phyloP scores from a whole-genome alignment of 2,888 invertebrate genomes.

The Drosophila helvetica region DNA sequence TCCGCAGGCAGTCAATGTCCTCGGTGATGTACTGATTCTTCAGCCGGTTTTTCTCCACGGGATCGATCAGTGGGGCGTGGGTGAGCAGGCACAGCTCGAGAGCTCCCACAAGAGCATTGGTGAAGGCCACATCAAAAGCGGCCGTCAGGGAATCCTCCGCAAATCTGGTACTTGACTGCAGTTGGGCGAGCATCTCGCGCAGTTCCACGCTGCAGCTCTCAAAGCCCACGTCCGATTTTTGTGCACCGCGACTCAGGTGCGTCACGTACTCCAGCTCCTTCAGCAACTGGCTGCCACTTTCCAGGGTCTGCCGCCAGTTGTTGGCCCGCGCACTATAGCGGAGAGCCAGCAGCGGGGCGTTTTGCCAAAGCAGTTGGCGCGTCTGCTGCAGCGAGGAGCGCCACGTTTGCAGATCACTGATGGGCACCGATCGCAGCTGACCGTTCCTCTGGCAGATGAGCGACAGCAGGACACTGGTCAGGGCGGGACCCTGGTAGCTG shows the following conservation, averaged over 20 bases:
- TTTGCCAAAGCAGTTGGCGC: slow-evolving; percentile 86
- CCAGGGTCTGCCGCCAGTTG: slow-evolving; percentile 45
- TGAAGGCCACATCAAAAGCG: slow-evolving; percentile 59
- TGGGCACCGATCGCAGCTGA: slow-evolving; percentile 73
- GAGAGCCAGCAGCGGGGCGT: slow-evolving; percentile 70
- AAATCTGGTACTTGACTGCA: slow-evolving; percentile 16
- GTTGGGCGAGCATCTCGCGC: slow-evolving; percentile 39
- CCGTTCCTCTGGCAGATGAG: slow-evolving; percentile 76
- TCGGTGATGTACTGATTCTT: slow-evolving; percentile 89
- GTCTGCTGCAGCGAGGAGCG: slow-evolving; percentile 74
- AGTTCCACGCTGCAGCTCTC: slow-evolving; percentile 53
- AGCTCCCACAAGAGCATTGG: slow-evolving; percentile 84
- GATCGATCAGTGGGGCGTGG: slow-evolving; percentile 90
- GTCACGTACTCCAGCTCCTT: slow-evolving; percentile 75
- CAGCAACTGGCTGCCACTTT: slow-evolving; percentile 68
- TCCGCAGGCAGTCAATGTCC: slow-evolving; percentile 87
- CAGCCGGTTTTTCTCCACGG: slow-evolving; percentile 90
- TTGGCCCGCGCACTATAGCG: slow-evolving; percentile 50
- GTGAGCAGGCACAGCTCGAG: slow-evolving; percentile 86
- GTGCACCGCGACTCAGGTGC: slow-evolving; percentile 21
- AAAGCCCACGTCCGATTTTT: slow-evolving; percentile 39
- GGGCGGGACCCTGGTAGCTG: slow-evolving; percentile 73
- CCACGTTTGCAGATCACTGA: slow-evolving; percentile 79
- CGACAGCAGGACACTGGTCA: slow-evolving; percentile 70
- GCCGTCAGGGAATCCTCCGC: slow-evolving; percentile 30